A percentile compares a stretch with the other conserved stretches of the same genome.
These are phyloP conservation scores for Capromys pilorides DNA, from an alignment of 2,797 vertebrate genomes.

Conservation along the genomic window DNA sequence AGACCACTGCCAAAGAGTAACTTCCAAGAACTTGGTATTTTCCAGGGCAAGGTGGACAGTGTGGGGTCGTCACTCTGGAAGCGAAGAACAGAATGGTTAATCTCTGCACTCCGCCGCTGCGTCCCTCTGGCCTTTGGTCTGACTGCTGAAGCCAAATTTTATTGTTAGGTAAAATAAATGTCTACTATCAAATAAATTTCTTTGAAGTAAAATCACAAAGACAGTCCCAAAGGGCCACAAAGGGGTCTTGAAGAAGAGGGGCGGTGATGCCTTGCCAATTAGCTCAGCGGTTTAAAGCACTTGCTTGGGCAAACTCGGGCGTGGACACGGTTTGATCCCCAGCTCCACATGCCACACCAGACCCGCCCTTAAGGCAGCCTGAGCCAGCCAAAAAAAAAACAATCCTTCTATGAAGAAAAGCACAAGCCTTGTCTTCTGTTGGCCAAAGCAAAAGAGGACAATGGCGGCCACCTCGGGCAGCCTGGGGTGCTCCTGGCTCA, in stretches of 20 bases:
- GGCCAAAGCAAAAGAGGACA: slow-evolving; percentile 26
- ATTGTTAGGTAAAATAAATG: slow-evolving; percentile 54
- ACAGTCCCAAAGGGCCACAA: background rate
- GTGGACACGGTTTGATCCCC: no score
- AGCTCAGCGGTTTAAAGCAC: no score
- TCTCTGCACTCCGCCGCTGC: no score
- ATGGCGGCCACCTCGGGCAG: background rate
- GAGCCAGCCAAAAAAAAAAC: no score
- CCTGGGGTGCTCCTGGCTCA: background rate
- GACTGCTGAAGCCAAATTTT: slow-evolving; percentile 66
- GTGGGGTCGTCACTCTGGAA: slow-evolving; percentile 75
- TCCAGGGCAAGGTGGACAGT: slow-evolving; percentile 88
- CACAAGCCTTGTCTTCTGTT: slow-evolving; percentile 1
- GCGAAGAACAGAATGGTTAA: slow-evolving; percentile 51
- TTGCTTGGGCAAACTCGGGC: no score
- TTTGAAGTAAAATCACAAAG: slow-evolving; percentile 52
- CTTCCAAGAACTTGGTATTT: slow-evolving; percentile 94
- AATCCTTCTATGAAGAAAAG: background rate
- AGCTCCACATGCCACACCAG: no score
- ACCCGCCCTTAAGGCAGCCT: no score
- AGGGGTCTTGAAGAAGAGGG: background rate
- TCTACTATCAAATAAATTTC: slow-evolving; percentile 29
- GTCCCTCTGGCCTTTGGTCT: background rate
- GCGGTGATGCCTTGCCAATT: no score
- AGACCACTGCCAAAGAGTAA: slow-evolving; percentile 95